These are phyloP conservation scores for Caenorhabditis briggsae DNA, from an alignment of 1,140 invertebrate genomes.

Conservation along the genomic window DNA sequence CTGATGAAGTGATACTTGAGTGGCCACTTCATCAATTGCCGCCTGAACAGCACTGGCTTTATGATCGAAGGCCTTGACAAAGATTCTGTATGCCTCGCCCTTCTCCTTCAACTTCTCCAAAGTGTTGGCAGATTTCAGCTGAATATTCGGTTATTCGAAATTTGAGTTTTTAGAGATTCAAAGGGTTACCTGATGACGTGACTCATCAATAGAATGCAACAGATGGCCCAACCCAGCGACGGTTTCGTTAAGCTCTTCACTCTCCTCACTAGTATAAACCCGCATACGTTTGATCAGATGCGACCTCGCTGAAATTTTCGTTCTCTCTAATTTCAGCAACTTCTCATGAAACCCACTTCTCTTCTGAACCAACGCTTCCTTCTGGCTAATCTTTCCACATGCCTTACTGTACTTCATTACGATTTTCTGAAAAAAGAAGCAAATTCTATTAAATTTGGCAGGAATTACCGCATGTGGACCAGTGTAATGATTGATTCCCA, in stretches of 20 bases:
- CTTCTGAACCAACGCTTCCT: neutral
- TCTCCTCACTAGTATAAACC: conserved; percentile 4
- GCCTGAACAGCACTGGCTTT: neutral
- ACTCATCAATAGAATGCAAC: neutral
- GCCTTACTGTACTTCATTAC: neutral
- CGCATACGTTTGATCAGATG: conserved; percentile 7
- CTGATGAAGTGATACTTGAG: neutral
- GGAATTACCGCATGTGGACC: neutral
- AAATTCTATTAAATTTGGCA: neutral
- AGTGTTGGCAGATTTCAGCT: conserved; percentile 3
- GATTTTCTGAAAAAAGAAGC: neutral
- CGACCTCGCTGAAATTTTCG: neutral
- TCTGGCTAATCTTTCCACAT: conserved; percentile 5
- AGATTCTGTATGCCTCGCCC: neutral
- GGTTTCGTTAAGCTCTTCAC: neutral
- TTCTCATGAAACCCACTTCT: neutral
- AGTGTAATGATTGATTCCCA: neutral
- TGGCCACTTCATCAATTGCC: neutral
- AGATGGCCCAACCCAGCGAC: neutral
- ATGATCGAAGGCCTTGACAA: neutral
- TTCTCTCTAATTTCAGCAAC: neutral
- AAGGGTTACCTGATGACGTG: neutral
- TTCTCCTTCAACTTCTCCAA: neutral
- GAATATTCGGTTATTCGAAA: neutral
- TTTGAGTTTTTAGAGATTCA: neutral